Evolutionary conservation across 2,888 invertebrate species (phyloP).

Genomic region (Agrotis clavis): DNA sequence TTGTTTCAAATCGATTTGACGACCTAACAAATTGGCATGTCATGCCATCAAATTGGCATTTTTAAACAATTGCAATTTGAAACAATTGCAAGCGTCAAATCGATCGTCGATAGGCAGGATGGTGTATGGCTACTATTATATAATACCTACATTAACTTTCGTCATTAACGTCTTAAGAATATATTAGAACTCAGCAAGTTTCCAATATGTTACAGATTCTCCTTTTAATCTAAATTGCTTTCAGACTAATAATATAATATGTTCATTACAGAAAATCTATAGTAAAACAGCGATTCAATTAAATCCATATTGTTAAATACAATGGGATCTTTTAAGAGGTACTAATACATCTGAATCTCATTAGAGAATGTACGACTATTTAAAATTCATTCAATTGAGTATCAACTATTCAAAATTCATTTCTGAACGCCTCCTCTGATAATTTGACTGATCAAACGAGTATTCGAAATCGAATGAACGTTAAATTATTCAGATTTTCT

Average conservation of each 20-base stretch:
- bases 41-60: too few species aligned
- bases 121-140: too few species aligned
- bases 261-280: constrained; percentile 4
- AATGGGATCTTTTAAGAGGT: neutral
- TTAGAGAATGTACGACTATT: constrained; percentile 3
- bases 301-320: neutral
- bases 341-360: constrained; percentile 1
- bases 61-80: too few species aligned
- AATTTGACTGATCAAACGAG: neutral
- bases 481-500: constrained; percentile 9
- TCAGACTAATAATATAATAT: neutral
- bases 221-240: neutral
- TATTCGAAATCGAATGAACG: constrained; percentile 17
- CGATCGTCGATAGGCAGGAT: too few species aligned
- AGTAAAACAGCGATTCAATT: neutral
- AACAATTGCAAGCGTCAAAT: too few species aligned
- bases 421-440: neutral
- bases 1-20: too few species aligned
- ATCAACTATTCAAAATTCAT: neutral
- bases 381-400: neutral
- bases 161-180: neutral
- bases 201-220: neutral
- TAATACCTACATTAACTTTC: too few species aligned
- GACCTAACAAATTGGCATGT: too few species aligned
- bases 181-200: neutral